phyloP scores from a whole-genome alignment of 64 coral and sea anemone species.

The Actinia tenebrosa region DNA sequence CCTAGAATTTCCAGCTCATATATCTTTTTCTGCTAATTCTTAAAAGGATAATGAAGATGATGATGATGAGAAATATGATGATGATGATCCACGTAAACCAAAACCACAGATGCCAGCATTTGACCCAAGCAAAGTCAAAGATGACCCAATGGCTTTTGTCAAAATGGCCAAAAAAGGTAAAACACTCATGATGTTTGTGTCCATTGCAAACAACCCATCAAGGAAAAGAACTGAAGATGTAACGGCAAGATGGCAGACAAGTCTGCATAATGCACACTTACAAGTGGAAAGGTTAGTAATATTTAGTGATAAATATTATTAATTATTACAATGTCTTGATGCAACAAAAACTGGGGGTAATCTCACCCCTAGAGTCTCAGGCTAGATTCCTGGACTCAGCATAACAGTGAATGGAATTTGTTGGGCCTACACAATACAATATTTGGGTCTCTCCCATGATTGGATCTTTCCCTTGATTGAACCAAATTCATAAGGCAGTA shows the following conservation, averaged over 20 bases:
- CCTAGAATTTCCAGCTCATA: not conserved
- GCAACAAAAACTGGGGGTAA: no score
- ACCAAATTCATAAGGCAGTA: no score
- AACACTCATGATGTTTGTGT: constrained; percentile 90
- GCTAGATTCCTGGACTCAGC: no score
- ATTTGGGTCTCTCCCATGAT: no score
- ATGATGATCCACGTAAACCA: constrained; percentile 76
- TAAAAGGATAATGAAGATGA: constrained; percentile 92
- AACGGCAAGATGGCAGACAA: constrained; percentile 80
- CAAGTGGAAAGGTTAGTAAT: constrained; percentile 76
- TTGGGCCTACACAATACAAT: no score
- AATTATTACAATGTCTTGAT: no score
- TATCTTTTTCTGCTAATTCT: not conserved
- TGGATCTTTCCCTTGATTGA: no score
- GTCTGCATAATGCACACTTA: constrained; percentile 91
- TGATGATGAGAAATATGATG: constrained; percentile 89
- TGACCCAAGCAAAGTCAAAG: constrained; percentile 77
- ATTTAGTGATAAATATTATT: no score
- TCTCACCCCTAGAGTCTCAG: no score
- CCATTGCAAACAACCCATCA: constrained; percentile 60
- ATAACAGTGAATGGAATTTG: no score
- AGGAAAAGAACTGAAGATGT: constrained; percentile 73
- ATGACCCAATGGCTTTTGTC: constrained; percentile 76
- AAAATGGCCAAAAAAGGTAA: constrained; percentile 92
- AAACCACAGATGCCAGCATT: constrained; percentile 34